phyloP scores from a whole-genome alignment of 2,888 invertebrate genomes.

The Eudemis profundana region DNA sequence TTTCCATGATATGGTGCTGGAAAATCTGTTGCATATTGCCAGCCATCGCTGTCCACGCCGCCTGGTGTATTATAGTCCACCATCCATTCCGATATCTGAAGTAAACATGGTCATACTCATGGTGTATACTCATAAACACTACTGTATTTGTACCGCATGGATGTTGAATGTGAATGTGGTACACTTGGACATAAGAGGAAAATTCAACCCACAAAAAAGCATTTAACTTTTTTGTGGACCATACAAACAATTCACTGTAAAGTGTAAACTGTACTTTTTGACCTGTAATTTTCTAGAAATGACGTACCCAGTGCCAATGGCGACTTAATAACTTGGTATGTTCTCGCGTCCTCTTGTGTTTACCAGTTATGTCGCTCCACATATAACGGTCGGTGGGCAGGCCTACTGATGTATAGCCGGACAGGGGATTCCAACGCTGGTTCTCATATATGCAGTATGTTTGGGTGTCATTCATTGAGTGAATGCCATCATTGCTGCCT shows the following conservation, averaged over 20 bases:
- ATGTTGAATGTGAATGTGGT: too few relatives aligned
- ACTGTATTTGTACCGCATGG: not conserved
- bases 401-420: conserved; percentile 94
- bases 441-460: conserved; percentile 97
- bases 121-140: too few relatives aligned
- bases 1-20: conserved; percentile 94
- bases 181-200: too few relatives aligned
- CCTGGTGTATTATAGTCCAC: conserved; percentile 96
- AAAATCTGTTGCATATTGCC: conserved; percentile 98
- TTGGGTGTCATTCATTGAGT: conserved; percentile 93
- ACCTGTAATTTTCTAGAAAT: too few relatives aligned
- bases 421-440: conserved; percentile 96
- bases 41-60: conserved; percentile 95
- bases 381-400: conserved; percentile 94
- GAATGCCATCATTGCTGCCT: conserved; percentile 76
- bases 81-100: conserved; percentile 93
- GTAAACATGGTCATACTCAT: too few relatives aligned
- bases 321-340: conserved; percentile 93
- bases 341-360: conserved; percentile 93
- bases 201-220: too few relatives aligned
- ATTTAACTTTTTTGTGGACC: too few relatives aligned
- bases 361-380: conserved; percentile 96
- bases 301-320: conserved; percentile 94
- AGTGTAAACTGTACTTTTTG: too few relatives aligned
- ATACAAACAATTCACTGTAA: too few relatives aligned